Base-by-base conservation (phyloP, 2,888 invertebrate species). In the Emesis furor region DNA sequence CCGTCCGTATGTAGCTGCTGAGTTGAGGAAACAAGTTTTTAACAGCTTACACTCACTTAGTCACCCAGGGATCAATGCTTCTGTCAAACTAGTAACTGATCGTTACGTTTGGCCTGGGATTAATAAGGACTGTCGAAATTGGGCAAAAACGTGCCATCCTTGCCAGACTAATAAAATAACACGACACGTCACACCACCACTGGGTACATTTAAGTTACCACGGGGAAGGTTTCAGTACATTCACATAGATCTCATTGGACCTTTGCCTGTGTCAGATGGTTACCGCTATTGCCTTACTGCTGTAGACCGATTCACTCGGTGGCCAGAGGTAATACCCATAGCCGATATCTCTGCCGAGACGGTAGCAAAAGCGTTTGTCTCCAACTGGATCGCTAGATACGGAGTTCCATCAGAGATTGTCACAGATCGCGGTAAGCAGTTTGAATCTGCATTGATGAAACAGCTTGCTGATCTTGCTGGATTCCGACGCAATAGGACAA, bases 81-180 rank as follows among this genome's bases (percentile, higher is more conserved):
- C 84, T 0, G 68, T 73, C 1, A 86, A 82, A 46, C 24, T 86
- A 3, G 76, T 88, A 3, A 59, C 86, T 4, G 32, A 88, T 8
- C 73, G 81, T 0, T 87, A 78, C 67, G 75, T 35, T n/a, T 78
- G 77, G 77, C 77, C 72, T 79, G 79, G 17, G n/a, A 55, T 55
- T 7, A 55, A 17, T 17, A 55, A 55, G 24, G 83, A 88, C 55
- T 85, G 86, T 65, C 71, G 74, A 1, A 59, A 76, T 0, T 93
- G 92, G 91, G 81, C 88, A 0, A 82, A 85, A 55, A 68, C 80
- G 7, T 92, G 92, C 73, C 10, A 89, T 3, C 32, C 62, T 1
- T 93, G 93, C 76, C 93, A 93, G 75, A 75, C 81, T n/a, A 68
- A 89, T 1, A 94, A 93, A 79, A 82, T 93, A 35, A 76, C 67